These are phyloP conservation scores for Baccha elongata DNA, from an alignment of 2,888 invertebrate species.

Conservation along the genomic window DNA sequence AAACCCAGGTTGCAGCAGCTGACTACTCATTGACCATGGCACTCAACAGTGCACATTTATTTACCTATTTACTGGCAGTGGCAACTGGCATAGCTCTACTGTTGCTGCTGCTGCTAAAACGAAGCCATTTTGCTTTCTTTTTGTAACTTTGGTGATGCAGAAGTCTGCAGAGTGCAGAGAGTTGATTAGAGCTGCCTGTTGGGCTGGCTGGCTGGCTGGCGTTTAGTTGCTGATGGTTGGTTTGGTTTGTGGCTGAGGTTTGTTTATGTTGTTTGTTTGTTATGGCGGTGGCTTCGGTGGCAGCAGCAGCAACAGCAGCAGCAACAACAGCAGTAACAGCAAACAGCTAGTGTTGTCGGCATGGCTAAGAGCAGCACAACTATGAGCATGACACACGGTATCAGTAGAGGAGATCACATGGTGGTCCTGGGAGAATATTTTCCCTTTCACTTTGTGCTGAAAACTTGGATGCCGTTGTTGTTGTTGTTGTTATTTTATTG, in stretches of 20 bases:
- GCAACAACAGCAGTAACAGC: constrained; percentile 35
- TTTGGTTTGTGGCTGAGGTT: constrained; percentile 56
- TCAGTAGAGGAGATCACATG: constrained; percentile 70
- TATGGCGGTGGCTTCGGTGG: constrained; percentile 64
- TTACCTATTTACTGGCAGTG: constrained; percentile 45
- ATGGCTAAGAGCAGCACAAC: constrained; percentile 69
- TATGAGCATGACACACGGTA: constrained; percentile 72
- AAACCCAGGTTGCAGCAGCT: constrained; percentile 64
- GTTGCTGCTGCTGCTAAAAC: constrained; percentile 7
- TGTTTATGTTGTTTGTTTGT: constrained; percentile 71
- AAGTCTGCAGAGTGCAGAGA: constrained; percentile 39
- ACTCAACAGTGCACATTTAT: constrained; percentile 68
- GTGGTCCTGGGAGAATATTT: constrained; percentile 73
- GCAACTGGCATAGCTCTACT: constrained; percentile 3
- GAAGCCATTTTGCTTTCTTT: constrained; percentile 71
- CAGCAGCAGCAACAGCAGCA: constrained; percentile 24
- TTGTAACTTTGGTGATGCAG: constrained; percentile 40
- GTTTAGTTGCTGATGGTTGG: no score
- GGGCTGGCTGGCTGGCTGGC: constrained; percentile 56
- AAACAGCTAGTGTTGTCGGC: constrained; percentile 65
- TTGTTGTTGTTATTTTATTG: constrained; percentile 19
- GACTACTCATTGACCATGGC: constrained; percentile 74
- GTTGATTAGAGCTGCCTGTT: constrained; percentile 47
- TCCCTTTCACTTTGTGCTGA: constrained; percentile 71
- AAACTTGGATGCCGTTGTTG: constrained; percentile 45